These are phyloP conservation scores for Corythaixoides concolor DNA, from an alignment of 2,113 vertebrate species.

Conservation along the genomic window DNA sequence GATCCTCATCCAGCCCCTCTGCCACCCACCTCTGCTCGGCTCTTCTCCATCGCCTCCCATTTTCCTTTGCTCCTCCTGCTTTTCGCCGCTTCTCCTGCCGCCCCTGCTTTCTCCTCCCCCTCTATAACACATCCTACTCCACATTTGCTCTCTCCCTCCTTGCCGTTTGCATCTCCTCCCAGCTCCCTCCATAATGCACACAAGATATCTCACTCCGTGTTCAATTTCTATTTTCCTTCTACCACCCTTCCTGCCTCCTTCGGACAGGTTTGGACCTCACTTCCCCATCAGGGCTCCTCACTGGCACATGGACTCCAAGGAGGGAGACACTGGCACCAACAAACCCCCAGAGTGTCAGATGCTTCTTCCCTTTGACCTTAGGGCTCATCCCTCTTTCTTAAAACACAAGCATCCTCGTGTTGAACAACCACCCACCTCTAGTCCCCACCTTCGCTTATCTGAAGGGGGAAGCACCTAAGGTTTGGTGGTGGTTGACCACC, in stretches of 20 bases:
- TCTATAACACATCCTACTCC: constrained; percentile 46
- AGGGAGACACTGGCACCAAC: not conserved
- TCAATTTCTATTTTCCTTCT: not conserved
- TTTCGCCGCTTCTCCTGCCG: not conserved
- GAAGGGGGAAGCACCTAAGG: not conserved
- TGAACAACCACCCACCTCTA: not conserved
- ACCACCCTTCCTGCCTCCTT: not conserved
- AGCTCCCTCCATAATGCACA: not conserved
- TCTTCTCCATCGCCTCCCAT: not conserved
- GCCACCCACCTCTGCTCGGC: not conserved
- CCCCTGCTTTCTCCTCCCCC: constrained; percentile 45
- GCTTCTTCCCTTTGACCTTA: not conserved
- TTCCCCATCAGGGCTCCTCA: not conserved
- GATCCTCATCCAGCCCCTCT: not conserved
- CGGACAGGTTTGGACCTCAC: not conserved
- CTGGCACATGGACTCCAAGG: not conserved
- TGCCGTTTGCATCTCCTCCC: not conserved
- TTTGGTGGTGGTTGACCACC: not conserved
- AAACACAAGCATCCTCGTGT: accelerated
- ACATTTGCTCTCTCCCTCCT: constrained; percentile 4
- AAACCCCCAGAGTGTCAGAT: not conserved
- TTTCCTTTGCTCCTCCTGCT: constrained; percentile 9
- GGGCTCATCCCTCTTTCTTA: not conserved
- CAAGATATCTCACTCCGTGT: not conserved
- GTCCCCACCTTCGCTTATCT: not conserved